Percentiles rank a stretch among this genome's conserved stretches.
These are phyloP conservation scores for Meriones psammophilus DNA, from an alignment of 2,797 vertebrate species.

Conservation along the genomic window DNA sequence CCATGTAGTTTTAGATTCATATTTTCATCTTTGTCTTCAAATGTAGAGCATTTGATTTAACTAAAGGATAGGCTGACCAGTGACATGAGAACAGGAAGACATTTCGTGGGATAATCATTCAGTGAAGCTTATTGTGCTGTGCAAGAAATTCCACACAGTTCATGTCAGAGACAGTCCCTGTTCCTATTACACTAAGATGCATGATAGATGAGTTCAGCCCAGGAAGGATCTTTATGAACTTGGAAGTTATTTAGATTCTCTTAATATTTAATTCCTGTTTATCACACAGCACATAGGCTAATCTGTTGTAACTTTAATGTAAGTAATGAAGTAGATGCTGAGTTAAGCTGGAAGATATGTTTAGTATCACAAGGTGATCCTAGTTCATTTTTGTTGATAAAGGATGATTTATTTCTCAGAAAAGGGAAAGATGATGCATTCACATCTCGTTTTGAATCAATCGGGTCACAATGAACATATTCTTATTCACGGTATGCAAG, in stretches of 20 bases:
- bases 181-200: neutral
- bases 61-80: neutral
- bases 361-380: neutral
- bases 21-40: neutral
- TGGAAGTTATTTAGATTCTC: neutral
- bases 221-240: neutral
- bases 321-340: neutral
- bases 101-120: neutral
- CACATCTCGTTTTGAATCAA: neutral
- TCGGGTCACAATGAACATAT: neutral
- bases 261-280: neutral
- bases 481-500: neutral
- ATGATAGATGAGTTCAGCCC: neutral
- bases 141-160: neutral
- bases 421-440: neutral
- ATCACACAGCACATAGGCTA: neutral
- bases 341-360: neutral
- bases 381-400: neutral
- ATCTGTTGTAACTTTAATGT: neutral
- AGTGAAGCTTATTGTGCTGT: neutral
- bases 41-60: conserved; percentile 11
- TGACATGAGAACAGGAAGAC: neutral
- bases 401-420: neutral
- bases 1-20: neutral
- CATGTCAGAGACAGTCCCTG: no score